Evolutionary conservation across 2,797 vertebrate species (phyloP).

Genomic region (Ficedula albicollis): DNA sequence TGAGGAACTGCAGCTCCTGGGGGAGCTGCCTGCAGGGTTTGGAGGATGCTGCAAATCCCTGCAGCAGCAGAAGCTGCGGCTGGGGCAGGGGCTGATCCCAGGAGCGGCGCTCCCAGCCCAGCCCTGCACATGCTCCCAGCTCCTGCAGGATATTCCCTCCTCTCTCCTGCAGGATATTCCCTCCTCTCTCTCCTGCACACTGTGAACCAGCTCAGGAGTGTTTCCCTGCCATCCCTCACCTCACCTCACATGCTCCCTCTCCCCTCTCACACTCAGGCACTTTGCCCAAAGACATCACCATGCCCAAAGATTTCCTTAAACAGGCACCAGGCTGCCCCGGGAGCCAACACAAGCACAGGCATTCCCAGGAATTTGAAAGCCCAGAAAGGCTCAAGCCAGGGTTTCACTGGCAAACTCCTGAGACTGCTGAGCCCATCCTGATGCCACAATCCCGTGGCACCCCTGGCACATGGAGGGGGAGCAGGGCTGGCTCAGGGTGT

Average conservation of each 20-base stretch:
- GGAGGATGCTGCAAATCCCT: neutral
- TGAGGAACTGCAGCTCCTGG: neutral
- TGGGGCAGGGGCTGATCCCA: neutral
- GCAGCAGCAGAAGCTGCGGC: neutral
- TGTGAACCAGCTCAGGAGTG: neutral
- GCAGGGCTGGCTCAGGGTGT: neutral
- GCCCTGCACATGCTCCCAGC: rapidly evolving
- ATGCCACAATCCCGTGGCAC: rapidly evolving
- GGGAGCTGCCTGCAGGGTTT: neutral
- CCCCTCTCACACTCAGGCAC: neutral
- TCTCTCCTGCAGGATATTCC: neutral
- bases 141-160: neutral
- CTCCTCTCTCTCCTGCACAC: neutral
- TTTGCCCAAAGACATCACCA: neutral
- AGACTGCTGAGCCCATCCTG: rapidly evolving
- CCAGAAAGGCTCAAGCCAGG: rapidly evolving
- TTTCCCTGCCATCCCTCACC: neutral
- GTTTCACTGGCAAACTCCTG: neutral
- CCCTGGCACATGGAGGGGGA: neutral
- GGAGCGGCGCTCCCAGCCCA: neutral
- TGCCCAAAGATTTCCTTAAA: neutral
- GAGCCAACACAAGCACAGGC: neutral
- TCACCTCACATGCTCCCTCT: neutral
- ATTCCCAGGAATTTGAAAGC: neutral
- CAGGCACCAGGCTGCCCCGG: rapidly evolving